These are phyloP conservation scores for Corythoichthys intestinalis DNA, from an alignment of 2,113 vertebrate species.

Conservation along the genomic window DNA sequence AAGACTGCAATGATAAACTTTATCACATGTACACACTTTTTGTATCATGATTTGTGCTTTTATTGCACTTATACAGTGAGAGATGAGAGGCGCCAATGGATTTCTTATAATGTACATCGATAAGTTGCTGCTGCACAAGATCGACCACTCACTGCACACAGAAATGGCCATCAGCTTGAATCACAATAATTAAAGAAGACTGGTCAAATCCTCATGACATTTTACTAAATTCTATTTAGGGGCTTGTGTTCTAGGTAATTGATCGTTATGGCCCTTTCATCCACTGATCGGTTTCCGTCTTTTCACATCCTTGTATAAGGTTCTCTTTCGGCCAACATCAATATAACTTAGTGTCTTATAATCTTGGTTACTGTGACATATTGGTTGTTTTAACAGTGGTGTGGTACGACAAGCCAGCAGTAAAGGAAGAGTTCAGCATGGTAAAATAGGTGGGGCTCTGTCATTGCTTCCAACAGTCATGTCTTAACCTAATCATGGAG, in stretches of 20 bases:
- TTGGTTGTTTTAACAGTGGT: constrained; percentile 55
- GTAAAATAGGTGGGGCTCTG: constrained; percentile 6
- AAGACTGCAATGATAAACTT: no score
- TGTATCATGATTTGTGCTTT: neutral
- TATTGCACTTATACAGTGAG: constrained; percentile 2
- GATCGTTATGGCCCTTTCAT: constrained; percentile 50
- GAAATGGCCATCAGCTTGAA: constrained; percentile 27
- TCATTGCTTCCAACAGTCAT: constrained; percentile 33
- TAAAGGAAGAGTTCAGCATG: constrained; percentile 45
- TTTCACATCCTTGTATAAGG: constrained; percentile 39
- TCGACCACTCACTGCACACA: neutral
- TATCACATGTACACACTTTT: constrained; percentile 29
- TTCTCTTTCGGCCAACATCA: constrained; percentile 41
- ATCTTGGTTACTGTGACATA: constrained; percentile 49
- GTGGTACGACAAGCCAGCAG: constrained; percentile 23
- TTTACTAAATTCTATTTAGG: constrained; percentile 37
- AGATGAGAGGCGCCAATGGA: constrained; percentile 2
- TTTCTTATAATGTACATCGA: neutral
- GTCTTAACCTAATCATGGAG: constrained; percentile 50
- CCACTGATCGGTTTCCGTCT: constrained; percentile 57
- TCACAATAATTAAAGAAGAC: constrained; percentile 27
- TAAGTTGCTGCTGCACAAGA: neutral
- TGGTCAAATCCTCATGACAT: constrained; percentile 36
- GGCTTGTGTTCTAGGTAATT: constrained; percentile 29
- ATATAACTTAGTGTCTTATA: constrained; percentile 64